phyloP scores from a whole-genome alignment of 2,797 vertebrate genomes.

The Choloepus didactylus region DNA sequence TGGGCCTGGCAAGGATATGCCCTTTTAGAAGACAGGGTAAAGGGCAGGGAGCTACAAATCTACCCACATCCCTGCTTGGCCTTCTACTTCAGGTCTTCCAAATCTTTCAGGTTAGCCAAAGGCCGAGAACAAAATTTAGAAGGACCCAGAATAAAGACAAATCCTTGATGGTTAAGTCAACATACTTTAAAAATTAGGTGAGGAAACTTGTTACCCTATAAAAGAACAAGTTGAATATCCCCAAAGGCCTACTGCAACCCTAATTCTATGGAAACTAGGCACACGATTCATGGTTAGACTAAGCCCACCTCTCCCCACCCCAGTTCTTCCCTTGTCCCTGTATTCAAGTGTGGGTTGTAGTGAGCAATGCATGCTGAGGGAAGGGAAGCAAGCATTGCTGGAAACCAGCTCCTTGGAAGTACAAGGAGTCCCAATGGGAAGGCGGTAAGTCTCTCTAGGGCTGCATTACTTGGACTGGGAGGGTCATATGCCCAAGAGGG shows the following conservation, averaged over 20 bases:
- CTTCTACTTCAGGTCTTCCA: not conserved
- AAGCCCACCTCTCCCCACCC: rapidly evolving
- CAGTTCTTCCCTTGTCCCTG: not conserved
- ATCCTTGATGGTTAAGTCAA: not conserved
- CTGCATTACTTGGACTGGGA: rapidly evolving
- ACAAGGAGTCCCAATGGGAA: not conserved
- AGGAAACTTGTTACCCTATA: not conserved
- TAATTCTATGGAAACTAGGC: rapidly evolving
- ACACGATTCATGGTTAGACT: rapidly evolving
- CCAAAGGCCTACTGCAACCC: not conserved
- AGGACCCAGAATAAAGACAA: not conserved
- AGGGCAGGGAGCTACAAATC: not conserved
- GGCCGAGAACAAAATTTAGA: not conserved
- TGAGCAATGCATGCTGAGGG: no score
- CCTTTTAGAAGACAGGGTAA: not conserved
- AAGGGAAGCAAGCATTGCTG: not conserved
- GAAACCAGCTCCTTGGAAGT: not conserved
- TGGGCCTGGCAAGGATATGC: not conserved
- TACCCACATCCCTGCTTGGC: no score
- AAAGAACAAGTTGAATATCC: not conserved
- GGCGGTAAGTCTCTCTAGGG: rapidly evolving
- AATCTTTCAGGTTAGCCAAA: not conserved
- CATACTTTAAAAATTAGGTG: not conserved
- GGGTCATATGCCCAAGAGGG: not conserved
- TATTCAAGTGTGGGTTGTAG: no score